Percentiles rank a stretch among this genome's conserved stretches.
Evolutionary conservation across 2,888 invertebrate genomes (phyloP).

Genomic region (Coenonympha glycerion): DNA sequence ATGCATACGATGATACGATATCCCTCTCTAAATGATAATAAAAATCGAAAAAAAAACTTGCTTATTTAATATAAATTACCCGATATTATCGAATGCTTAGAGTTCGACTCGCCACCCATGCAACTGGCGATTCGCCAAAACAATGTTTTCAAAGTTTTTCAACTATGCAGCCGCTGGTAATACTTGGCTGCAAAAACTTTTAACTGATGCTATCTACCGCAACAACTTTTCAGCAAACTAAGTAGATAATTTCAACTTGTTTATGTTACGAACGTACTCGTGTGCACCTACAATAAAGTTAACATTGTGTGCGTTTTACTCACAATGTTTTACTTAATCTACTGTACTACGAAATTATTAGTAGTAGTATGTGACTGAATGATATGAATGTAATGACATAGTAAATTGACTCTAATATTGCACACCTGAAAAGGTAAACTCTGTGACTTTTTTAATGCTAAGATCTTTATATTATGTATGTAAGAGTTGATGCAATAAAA

Average conservation of each 20-base stretch:
- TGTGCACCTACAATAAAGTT: neutral
- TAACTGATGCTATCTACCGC: conserved; percentile 13
- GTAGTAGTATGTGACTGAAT: too few relatives aligned
- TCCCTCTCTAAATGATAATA: neutral
- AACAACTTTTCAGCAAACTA: conserved; percentile 8
- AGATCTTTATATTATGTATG: too few relatives aligned
- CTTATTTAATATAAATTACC: conserved; percentile 1
- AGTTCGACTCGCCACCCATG: conserved; percentile 9
- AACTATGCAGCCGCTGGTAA: conserved; percentile 15
- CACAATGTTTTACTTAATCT: too few relatives aligned
- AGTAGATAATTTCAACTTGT: conserved; percentile 9
- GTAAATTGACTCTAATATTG: too few relatives aligned
- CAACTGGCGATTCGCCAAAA: conserved; percentile 11
- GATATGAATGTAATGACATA: too few relatives aligned
- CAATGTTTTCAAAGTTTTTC: conserved; percentile 16
- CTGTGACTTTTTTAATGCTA: too few relatives aligned
- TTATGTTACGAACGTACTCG: neutral
- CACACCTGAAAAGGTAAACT: too few relatives aligned
- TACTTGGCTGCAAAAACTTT: conserved; percentile 13
- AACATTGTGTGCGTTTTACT: neutral
- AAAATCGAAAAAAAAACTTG: neutral
- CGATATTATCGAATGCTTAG: conserved; percentile 15
- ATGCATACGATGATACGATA: too few relatives aligned
- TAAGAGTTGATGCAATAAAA: too few relatives aligned
- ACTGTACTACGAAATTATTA: too few relatives aligned